Conservation (phyloP, 2,113 vertebrate genomes). For the Brachyhypopomus gauderio region DNA sequence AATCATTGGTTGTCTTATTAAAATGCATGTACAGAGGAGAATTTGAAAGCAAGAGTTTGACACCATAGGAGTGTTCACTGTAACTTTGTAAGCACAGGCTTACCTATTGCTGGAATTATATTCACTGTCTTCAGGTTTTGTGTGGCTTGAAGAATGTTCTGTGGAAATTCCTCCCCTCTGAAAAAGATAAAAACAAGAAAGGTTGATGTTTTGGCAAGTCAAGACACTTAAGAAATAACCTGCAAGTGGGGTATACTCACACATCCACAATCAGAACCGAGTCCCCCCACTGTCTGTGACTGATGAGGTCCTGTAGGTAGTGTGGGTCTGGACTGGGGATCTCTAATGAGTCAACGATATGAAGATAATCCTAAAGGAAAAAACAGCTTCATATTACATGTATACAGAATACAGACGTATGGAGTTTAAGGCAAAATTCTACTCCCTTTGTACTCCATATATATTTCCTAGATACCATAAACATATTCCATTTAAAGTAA, state of each 20-base stretch:
- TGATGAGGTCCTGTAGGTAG: conserved; percentile 79
- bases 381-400: background rate
- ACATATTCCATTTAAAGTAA: too few species aligned
- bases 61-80: background rate
- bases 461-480: too few species aligned
- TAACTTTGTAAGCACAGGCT: conserved; percentile 43
- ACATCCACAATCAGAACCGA: conserved; percentile 81
- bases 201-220: too few species aligned
- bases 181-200: background rate
- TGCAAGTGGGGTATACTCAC: conserved; percentile 70
- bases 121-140: conserved; percentile 77
- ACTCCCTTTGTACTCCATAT: too few species aligned
- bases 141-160: conserved; percentile 76
- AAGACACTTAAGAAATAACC: background rate
- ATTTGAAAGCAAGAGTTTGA: background rate
- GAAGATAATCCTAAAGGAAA: conserved; percentile 75
- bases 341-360: conserved; percentile 82
- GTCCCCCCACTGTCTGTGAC: conserved; percentile 79
- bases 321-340: conserved; percentile 80
- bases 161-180: conserved; percentile 79
- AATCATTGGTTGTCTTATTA: too few species aligned
- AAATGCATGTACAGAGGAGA: too few species aligned
- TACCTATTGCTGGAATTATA: conserved; percentile 84
- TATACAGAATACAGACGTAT: too few species aligned
- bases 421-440: too few species aligned